Percentiles rank a stretch among this genome's conserved stretches.
Conservation (phyloP, 2,888 invertebrate species). For the Onthophagus sagittarius region DNA sequence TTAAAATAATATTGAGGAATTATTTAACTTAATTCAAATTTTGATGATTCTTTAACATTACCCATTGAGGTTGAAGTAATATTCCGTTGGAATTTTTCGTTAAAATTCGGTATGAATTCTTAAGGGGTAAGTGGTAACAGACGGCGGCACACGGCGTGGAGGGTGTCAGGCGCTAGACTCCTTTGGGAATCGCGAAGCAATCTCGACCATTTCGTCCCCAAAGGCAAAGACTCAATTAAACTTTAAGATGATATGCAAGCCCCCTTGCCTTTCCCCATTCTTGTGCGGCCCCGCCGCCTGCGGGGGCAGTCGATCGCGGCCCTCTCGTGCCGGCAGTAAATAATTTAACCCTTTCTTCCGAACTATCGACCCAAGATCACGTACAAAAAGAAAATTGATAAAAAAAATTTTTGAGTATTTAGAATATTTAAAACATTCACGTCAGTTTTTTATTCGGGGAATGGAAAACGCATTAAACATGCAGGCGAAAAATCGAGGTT, state of each 20-base stretch:
- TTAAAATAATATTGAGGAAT: not conserved
- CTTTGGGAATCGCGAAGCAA: slow-evolving; percentile 49
- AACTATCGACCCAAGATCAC: not conserved
- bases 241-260: slow-evolving; percentile 64
- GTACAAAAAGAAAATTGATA: not conserved
- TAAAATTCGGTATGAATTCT: not conserved
- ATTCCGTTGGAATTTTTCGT: not conserved
- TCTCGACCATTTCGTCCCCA: slow-evolving; percentile 51
- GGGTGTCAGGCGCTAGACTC: slow-evolving; percentile 45
- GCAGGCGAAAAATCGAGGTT: not conserved
- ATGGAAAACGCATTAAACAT: not conserved
- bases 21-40: too few species aligned
- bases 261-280: slow-evolving; percentile 35
- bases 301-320: not conserved
- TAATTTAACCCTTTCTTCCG: not conserved
- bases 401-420: not conserved
- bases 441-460: not conserved
- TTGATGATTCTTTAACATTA: too few species aligned
- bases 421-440: not conserved
- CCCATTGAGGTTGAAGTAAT: not conserved
- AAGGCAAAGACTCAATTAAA: slow-evolving; percentile 66
- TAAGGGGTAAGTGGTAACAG: slow-evolving; percentile 38
- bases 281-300: slow-evolving; percentile 25
- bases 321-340: not conserved
- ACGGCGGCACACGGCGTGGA: slow-evolving; percentile 40